A percentile compares a stretch with the other conserved stretches of the same genome.
phyloP scores from a whole-genome alignment of 30 jellyfish, hydroid and myxozoan genomes.

The Pelagia noctiluca region DNA sequence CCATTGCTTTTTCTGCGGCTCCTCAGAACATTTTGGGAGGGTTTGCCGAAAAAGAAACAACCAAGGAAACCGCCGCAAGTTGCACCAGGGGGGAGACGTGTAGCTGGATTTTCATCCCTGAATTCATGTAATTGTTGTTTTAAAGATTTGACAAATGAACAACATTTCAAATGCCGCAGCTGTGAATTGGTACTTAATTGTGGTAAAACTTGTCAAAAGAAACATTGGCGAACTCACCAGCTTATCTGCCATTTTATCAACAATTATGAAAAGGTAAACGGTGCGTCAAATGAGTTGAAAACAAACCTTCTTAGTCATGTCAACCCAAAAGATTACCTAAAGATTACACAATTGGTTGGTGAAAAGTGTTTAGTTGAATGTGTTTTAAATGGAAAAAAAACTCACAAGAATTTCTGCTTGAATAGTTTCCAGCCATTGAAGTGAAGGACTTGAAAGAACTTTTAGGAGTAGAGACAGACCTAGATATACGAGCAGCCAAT shows the following conservation, averaged over 20 bases:
- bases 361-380: constrained; percentile 25
- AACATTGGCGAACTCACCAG: constrained; percentile 25
- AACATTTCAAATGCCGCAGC: constrained; percentile 1
- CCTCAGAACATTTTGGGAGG: constrained; percentile 21
- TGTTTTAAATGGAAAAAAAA: constrained; percentile 1
- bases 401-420: constrained; percentile 21
- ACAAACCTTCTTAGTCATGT: constrained; percentile 1
- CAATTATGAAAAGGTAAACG: background rate
- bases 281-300: background rate
- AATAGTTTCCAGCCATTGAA: constrained; percentile 26
- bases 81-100: constrained; percentile 45
- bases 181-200: constrained; percentile 13
- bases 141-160: background rate
- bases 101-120: constrained; percentile 44
- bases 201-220: constrained; percentile 26
- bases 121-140: constrained; percentile 12
- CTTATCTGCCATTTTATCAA: constrained; percentile 3
- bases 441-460: constrained; percentile 21
- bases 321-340: constrained; percentile 24
- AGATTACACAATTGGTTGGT: constrained; percentile 20
- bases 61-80: constrained; percentile 43
- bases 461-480: constrained; percentile 11
- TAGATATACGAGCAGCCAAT: too few species aligned
- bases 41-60: constrained; percentile 17
- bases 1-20: constrained; percentile 43